Evolutionary conservation across 2,113 vertebrate species (phyloP).

Genomic region (Pseudopipra pipra): DNA sequence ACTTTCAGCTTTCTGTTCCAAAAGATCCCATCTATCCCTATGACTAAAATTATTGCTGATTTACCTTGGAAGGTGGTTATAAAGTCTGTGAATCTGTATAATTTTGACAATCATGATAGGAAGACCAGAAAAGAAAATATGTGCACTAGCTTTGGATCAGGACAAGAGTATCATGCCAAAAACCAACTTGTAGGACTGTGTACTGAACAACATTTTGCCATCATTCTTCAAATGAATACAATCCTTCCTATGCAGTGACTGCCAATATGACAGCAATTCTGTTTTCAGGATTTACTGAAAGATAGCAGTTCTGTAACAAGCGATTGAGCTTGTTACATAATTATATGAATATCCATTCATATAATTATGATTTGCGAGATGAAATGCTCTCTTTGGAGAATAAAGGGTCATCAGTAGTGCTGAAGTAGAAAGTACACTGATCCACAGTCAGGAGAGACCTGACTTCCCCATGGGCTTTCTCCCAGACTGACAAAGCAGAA

Average conservation of each 20-base stretch:
- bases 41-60: background rate
- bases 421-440: background rate
- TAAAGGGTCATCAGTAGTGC: background rate
- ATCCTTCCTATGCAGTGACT: background rate
- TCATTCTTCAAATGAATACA: background rate
- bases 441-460: background rate
- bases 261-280: background rate
- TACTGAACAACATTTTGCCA: background rate
- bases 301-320: background rate
- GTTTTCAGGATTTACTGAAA: background rate
- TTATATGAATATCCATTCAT: background rate
- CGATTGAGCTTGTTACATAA: background rate
- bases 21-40: background rate
- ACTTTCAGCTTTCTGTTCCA: background rate
- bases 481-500: background rate
- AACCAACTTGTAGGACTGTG: background rate
- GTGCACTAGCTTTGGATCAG: background rate
- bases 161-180: background rate
- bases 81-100: background rate
- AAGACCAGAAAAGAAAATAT: background rate
- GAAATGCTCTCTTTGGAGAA: background rate
- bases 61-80: background rate
- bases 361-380: background rate
- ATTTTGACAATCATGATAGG: background rate
- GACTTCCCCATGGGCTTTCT: background rate